Evolutionary conservation across 2,888 invertebrate species (phyloP).

Genomic region (Smittia aterrima): DNA sequence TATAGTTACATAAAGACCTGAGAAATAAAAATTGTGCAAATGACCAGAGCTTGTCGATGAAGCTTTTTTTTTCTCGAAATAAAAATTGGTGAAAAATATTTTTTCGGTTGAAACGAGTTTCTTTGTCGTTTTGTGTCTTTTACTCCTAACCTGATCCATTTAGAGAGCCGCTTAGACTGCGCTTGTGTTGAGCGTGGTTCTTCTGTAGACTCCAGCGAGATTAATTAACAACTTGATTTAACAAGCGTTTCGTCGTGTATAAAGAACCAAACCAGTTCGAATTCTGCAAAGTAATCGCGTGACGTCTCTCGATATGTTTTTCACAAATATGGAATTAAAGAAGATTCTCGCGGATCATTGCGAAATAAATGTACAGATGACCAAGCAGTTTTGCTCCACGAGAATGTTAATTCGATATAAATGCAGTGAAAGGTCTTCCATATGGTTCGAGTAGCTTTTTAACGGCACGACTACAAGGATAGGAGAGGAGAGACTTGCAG

Average conservation of each 20-base stretch:
- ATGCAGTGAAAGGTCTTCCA: too few species aligned
- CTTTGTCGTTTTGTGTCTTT: not conserved
- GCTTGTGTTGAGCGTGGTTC: not conserved
- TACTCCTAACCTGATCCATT: not conserved
- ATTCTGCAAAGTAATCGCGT: conserved; percentile 12
- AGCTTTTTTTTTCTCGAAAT: not conserved
- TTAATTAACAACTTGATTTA: not conserved
- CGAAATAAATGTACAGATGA: not conserved
- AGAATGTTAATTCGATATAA: too few species aligned
- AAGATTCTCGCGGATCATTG: too few species aligned
- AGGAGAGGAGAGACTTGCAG: not conserved
- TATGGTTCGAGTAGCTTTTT: too few species aligned
- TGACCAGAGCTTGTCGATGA: not conserved
- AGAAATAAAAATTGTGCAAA: conserved; percentile 21
- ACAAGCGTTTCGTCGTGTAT: not conserved
- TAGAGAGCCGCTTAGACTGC: not conserved
- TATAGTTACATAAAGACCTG: not conserved
- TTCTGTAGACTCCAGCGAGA: not conserved
- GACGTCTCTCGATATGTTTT: not conserved
- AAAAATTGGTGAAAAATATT: not conserved
- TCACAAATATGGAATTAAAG: not conserved
- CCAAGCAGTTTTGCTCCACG: not conserved
- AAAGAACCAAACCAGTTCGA: not conserved
- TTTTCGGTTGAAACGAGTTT: not conserved
- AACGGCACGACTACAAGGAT: too few species aligned